phyloP scores from a whole-genome alignment of 2,113 vertebrate genomes.

The Progne subis region DNA sequence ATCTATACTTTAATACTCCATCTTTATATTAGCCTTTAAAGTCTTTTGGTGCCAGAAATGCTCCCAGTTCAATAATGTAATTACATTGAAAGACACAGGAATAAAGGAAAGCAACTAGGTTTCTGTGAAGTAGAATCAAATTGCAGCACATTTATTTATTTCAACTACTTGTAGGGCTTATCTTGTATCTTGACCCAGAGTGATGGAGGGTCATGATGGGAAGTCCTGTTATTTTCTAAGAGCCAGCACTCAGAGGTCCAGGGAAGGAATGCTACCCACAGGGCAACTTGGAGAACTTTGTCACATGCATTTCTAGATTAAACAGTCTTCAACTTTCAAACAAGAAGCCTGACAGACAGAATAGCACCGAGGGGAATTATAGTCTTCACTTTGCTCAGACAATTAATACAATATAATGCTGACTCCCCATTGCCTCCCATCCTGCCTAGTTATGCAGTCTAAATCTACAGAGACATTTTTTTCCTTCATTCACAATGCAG shows the following conservation, averaged over 20 bases:
- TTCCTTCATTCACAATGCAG: constrained; percentile 30
- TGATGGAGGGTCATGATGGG: background rate
- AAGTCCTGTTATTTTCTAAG: background rate
- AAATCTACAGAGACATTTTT: background rate
- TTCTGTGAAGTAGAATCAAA: constrained; percentile 16
- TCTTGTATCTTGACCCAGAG: background rate
- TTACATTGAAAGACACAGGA: constrained; percentile 44
- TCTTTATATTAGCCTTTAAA: constrained; percentile 33
- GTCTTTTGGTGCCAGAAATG: background rate
- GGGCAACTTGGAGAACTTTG: background rate
- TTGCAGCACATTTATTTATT: background rate
- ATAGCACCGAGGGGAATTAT: background rate
- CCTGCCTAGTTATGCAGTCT: background rate
- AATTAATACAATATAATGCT: background rate
- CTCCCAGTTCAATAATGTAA: constrained; percentile 31
- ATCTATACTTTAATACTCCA: background rate
- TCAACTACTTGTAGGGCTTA: background rate
- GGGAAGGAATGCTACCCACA: background rate
- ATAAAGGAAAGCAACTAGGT: constrained; percentile 33
- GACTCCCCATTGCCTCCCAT: background rate
- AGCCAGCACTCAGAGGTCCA: background rate
- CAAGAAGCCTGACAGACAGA: background rate
- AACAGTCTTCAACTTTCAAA: background rate
- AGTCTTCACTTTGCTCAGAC: constrained; percentile 7
- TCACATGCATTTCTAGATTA: background rate